Conservation (phyloP, 2,888 invertebrate genomes). For the Escarpia spicata region DNA sequence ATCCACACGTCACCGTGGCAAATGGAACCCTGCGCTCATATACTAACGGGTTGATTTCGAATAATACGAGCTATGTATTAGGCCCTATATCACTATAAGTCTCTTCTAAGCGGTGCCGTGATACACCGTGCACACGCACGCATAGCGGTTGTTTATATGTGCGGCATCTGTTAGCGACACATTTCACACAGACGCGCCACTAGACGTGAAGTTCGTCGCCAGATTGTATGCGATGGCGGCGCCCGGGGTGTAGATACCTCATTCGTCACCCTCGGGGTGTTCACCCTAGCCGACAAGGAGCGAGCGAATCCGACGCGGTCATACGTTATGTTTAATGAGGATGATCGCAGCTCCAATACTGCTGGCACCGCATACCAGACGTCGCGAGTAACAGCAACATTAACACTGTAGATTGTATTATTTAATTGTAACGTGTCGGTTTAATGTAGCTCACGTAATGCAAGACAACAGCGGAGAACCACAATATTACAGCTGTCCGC, state of each 20-base stretch:
- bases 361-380: neutral
- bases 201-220: neutral
- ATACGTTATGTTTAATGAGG: neutral
- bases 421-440: too few species aligned
- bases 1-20: too few species aligned
- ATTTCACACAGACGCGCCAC: neutral
- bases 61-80: neutral
- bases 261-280: neutral
- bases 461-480: too few species aligned
- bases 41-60: too few species aligned
- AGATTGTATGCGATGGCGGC: neutral
- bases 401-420: too few species aligned
- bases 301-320: neutral
- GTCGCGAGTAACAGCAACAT: neutral
- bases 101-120: neutral
- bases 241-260: neutral
- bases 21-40: too few species aligned
- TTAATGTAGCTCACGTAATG: too few species aligned
- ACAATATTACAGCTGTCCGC: too few species aligned
- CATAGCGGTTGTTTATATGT: neutral
- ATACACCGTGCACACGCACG: neutral
- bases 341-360: neutral
- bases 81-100: neutral
- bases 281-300: neutral
- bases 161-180: neutral